Evolutionary conservation across 2,888 invertebrate genomes (phyloP).

Genomic region (Anoncus sp.): DNA sequence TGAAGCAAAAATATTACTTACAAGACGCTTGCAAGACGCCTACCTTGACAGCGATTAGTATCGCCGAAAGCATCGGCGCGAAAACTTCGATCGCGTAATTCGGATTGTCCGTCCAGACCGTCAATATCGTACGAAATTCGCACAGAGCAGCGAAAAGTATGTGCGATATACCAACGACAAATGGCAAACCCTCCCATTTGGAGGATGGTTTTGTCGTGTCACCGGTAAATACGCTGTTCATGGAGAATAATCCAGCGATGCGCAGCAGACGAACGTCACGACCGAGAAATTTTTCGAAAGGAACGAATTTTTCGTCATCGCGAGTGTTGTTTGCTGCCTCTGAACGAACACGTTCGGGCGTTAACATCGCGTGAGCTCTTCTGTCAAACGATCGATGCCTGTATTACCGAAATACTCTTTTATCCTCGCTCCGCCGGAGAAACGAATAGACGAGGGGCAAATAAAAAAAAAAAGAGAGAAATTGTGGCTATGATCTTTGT

Average conservation of each 20-base stretch:
- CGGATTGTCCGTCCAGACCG: conserved; percentile 6
- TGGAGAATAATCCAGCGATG: conserved; percentile 17
- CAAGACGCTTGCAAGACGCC: too few species aligned
- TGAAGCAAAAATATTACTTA: background rate
- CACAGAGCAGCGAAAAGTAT: conserved; percentile 11
- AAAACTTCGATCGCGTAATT: conserved; percentile 27
- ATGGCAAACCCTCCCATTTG: background rate
- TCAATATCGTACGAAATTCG: conserved; percentile 24
- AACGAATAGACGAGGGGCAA: background rate
- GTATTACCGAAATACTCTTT: background rate
- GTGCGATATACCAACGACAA: background rate
- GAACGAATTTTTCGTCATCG: background rate
- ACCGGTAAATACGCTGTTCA: conserved; percentile 16
- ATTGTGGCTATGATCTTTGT: background rate
- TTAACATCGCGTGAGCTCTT: background rate
- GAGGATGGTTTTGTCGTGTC: background rate
- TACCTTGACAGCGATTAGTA: conserved; percentile 19
- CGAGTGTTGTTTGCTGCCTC: background rate
- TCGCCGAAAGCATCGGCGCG: conserved; percentile 19
- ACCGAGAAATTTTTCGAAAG: conserved; percentile 33
- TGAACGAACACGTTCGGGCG: background rate
- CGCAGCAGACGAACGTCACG: conserved; percentile 24
- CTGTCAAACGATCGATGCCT: background rate
- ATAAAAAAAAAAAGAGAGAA: background rate
- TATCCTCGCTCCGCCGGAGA: background rate